Base-by-base conservation (phyloP, 2,797 vertebrate genomes). In the Pseudomugil tenellus region DNA sequence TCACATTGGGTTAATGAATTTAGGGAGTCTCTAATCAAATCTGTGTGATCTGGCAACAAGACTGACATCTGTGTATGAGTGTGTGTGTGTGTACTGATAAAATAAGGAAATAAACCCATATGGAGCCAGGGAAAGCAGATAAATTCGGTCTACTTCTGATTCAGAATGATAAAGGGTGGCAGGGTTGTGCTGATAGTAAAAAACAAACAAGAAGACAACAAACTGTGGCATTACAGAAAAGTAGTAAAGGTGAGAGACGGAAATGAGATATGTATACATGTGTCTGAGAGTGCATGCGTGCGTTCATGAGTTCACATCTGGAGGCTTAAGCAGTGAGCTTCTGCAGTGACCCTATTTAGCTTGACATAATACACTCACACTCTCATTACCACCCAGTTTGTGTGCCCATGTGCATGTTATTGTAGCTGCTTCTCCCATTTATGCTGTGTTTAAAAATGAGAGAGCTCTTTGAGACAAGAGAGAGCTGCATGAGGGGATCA, bases 21-120 rank as follows among this genome's bases (percentile, higher is more conserved):
- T 90, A 93, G 88, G 84, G 88, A 85, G 62, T 76, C 87, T 87
- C 87, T 92, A 92, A 94, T 94, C 89, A 77, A 87, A 93, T 93
- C 87, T 89, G 85, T 87, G 90, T 91, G 90, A 92, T 91, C 90
- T 86, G 84, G 90, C 74, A 84, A 83, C 67, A 80, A 82, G 80
- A 83, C 81, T 86, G 87, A 87, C 81, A 84, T 83, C 81, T 58
- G 7, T 57, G 41, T 39, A 62, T 69, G 72, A 46, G 65, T 67
- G 21, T 72, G 65, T 73, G 78, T 64, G 74, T 56, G 59, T 59
- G 67, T 29, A 63, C 74, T 56, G 68, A 84, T 70, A 77, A 79
- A 65, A 65, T 77, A 70, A 74, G 55, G 51, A 79, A 76, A 80
- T 74, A 68, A 77, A 74, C 65, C 76, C 61, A 71, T 41, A 63